These are phyloP conservation scores for Eubucco bourcierii DNA, from an alignment of 2,113 vertebrate species.

Conservation along the genomic window DNA sequence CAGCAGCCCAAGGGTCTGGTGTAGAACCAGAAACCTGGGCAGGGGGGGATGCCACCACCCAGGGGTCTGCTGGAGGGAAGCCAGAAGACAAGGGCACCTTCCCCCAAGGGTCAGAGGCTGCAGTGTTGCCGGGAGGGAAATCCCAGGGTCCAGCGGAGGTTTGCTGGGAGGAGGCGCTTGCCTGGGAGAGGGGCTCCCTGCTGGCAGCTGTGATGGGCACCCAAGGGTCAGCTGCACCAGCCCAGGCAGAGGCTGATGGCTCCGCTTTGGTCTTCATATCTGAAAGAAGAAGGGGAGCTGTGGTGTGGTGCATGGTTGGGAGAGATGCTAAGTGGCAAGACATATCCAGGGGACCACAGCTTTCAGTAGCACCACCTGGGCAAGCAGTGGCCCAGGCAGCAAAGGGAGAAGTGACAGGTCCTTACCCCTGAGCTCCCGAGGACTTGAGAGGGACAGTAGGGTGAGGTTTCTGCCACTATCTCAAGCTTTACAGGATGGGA, in stretches of 20 bases:
- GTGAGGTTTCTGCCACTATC: neutral
- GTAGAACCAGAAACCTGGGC: neutral
- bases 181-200: slow-evolving; percentile 60
- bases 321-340: neutral
- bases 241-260: slow-evolving; percentile 73
- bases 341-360: fast-evolving
- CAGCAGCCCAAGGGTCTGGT: slow-evolving; percentile 70
- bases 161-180: slow-evolving; percentile 56
- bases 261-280: slow-evolving; percentile 68
- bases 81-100: slow-evolving; percentile 57
- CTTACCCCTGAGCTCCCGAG: neutral
- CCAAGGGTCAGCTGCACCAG: slow-evolving; percentile 71
- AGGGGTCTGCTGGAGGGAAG: slow-evolving; percentile 64
- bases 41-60: slow-evolving; percentile 62
- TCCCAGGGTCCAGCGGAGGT: slow-evolving; percentile 65
- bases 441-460: neutral
- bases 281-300: slow-evolving; percentile 48
- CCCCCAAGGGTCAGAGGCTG: slow-evolving; percentile 77
- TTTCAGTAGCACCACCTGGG: neutral
- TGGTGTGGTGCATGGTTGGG: neutral
- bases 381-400: fast-evolving
- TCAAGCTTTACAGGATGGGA: neutral
- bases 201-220: slow-evolving; percentile 48
- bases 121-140: slow-evolving; percentile 25
- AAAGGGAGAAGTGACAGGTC: neutral